A percentile compares a stretch with the other conserved stretches of the same genome.
phyloP scores from a whole-genome alignment of 2,888 invertebrate species.

The Zygaena filipendulae region DNA sequence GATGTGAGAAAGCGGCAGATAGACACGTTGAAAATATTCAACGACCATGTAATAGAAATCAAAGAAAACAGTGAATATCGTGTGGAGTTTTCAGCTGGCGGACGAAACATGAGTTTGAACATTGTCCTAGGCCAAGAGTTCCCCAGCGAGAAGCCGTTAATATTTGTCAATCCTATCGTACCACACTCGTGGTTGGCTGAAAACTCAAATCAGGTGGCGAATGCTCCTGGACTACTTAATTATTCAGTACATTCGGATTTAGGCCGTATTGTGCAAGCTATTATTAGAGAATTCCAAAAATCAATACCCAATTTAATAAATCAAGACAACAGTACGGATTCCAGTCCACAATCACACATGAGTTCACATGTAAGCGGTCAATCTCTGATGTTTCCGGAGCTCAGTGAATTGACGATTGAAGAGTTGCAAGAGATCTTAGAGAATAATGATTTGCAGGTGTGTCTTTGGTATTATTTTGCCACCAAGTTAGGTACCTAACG shows the following conservation, averaged over 20 bases:
- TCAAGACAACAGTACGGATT: slow-evolving; percentile 33
- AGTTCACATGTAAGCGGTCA: slow-evolving; percentile 28
- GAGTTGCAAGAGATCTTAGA: slow-evolving; percentile 77
- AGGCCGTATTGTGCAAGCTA: slow-evolving; percentile 79
- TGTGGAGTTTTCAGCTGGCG: slow-evolving; percentile 74
- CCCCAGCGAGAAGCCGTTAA: slow-evolving; percentile 78
- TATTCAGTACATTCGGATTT: slow-evolving; percentile 83
- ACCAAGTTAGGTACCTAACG: not conserved
- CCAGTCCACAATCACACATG: slow-evolving; percentile 34
- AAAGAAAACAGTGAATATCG: slow-evolving; percentile 78
- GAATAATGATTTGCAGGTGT: slow-evolving; percentile 75
- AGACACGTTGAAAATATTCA: slow-evolving; percentile 84
- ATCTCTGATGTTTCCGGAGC: slow-evolving; percentile 43
- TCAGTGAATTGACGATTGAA: slow-evolving; percentile 53
- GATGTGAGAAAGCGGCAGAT: slow-evolving; percentile 78
- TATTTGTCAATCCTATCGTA: slow-evolving; percentile 74
- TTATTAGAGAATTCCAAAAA: slow-evolving; percentile 81
- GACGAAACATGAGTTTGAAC: slow-evolving; percentile 73
- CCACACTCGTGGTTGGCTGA: slow-evolving; percentile 78
- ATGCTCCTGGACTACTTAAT: slow-evolving; percentile 81
- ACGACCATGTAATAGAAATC: slow-evolving; percentile 81
- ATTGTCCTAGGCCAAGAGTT: slow-evolving; percentile 76
- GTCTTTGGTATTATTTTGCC: not conserved
- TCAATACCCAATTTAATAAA: slow-evolving; percentile 55
- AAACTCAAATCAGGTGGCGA: slow-evolving; percentile 74